Evolutionary conservation across 2,888 invertebrate genomes (phyloP).

Genomic region (Cheiracanthium punctorium): DNA sequence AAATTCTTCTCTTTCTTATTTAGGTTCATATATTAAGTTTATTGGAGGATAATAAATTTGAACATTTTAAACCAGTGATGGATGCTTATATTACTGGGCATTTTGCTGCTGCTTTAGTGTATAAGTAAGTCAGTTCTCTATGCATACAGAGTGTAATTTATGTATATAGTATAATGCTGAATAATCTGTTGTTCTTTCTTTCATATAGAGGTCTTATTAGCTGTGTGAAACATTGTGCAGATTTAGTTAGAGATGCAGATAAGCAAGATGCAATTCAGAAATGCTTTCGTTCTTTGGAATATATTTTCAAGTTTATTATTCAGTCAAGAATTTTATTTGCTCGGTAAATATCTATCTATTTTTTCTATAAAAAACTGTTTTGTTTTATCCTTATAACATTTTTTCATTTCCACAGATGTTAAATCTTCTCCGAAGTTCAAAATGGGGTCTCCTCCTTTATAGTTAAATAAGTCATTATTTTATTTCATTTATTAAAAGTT

Average conservation of each 20-base stretch:
- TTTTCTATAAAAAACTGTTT: no score
- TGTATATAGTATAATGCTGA: background rate
- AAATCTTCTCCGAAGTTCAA: no score
- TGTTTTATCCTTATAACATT: no score
- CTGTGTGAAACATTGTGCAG: conserved; percentile 92
- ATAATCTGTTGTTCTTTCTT: background rate
- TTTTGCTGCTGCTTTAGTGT: conserved; percentile 95
- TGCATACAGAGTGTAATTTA: background rate
- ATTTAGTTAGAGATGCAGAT: conserved; percentile 87
- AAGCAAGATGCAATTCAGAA: conserved; percentile 92
- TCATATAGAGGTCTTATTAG: conserved; percentile 75
- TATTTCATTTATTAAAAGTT: no score
- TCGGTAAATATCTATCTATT: conserved; percentile 47
- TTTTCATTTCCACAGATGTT: no score
- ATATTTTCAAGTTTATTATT: conserved; percentile 93
- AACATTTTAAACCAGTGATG: conserved; percentile 94
- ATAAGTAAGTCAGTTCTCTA: conserved; percentile 83
- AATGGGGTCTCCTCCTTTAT: no score
- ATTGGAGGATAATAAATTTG: conserved; percentile 91
- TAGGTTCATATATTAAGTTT: conserved; percentile 90
- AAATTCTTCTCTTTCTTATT: conserved; percentile 68
- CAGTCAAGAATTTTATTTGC: conserved; percentile 80
- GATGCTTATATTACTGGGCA: conserved; percentile 95
- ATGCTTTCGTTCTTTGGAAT: conserved; percentile 91
- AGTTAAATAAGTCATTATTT: no score